These are phyloP conservation scores for Mylabris sibirica DNA, from an alignment of 2,888 invertebrate species.

Conservation along the genomic window DNA sequence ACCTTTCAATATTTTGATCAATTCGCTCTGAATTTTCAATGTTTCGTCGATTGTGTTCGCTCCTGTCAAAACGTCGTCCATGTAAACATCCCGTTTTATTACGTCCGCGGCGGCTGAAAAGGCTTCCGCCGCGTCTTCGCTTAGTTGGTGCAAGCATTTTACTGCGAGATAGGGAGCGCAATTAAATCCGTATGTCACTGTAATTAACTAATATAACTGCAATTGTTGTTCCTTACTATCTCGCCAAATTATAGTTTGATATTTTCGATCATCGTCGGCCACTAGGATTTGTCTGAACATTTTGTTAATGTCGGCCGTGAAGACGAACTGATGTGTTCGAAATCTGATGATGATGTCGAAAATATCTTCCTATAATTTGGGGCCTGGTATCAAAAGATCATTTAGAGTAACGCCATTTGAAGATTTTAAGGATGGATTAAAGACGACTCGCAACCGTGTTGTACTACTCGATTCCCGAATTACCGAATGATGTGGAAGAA, in stretches of 20 bases:
- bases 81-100: constrained; percentile 24
- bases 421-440: constrained; percentile 40
- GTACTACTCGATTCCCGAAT: constrained; percentile 34
- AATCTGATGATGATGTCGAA: constrained; percentile 37
- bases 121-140: constrained; percentile 17
- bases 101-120: constrained; percentile 17
- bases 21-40: background rate
- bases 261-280: constrained; percentile 20
- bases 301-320: constrained; percentile 34
- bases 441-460: constrained; percentile 40
- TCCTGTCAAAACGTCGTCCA: constrained; percentile 25
- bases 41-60: background rate
- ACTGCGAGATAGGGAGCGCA: constrained; percentile 36
- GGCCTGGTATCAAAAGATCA: constrained; percentile 36
- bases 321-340: constrained; percentile 26
- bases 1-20: background rate
- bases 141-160: constrained; percentile 27
- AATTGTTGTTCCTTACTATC: constrained; percentile 18
- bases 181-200: constrained; percentile 31
- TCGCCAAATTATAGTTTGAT: constrained; percentile 35
- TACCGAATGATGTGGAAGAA: constrained; percentile 42
- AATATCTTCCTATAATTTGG: constrained; percentile 34
- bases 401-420: constrained; percentile 36
- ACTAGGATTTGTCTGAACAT: constrained; percentile 35
- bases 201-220: constrained; percentile 28